Evolutionary conservation across 2,797 vertebrate genomes (phyloP).

Genomic region (Cheirogaleus major): DNA sequence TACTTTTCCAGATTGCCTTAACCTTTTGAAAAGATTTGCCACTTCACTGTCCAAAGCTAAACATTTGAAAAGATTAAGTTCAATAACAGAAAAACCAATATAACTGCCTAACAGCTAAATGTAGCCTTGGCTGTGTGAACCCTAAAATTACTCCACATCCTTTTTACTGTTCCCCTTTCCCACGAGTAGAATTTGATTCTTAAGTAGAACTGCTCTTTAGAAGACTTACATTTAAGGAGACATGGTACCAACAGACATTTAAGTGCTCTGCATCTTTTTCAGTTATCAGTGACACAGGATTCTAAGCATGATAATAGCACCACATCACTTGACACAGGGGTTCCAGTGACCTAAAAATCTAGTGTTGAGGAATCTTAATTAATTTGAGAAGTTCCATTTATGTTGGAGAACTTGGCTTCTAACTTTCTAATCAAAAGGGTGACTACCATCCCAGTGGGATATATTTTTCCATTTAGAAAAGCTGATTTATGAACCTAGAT

Average conservation of each 20-base stretch:
- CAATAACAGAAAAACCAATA: not conserved
- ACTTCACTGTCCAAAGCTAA: not conserved
- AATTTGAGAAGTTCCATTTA: constrained; percentile 25
- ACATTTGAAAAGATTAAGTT: constrained; percentile 23
- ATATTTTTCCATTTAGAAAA: constrained; percentile 36
- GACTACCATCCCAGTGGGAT: not conserved
- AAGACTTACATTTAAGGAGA: not conserved
- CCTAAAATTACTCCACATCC: not conserved
- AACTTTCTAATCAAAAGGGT: constrained; percentile 42
- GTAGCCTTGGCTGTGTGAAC: not conserved
- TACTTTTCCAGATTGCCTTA: constrained; percentile 9
- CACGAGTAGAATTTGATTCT: not conserved
- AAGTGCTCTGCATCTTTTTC: not conserved
- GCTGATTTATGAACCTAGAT: not conserved
- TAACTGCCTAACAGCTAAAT: not conserved
- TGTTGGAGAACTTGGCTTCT: constrained; percentile 15
- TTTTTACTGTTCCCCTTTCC: not conserved
- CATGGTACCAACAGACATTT: not conserved
- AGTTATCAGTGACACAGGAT: not conserved
- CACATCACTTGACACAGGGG: not conserved
- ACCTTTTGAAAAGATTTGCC: constrained; percentile 46
- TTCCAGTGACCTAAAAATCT: constrained; percentile 15
- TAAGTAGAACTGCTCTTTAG: not conserved
- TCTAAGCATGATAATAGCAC: not conserved
- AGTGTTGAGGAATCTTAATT: not conserved